Evolutionary conservation across 1,140 invertebrate genomes (phyloP).

Genomic region (Coelopa frigida): DNA sequence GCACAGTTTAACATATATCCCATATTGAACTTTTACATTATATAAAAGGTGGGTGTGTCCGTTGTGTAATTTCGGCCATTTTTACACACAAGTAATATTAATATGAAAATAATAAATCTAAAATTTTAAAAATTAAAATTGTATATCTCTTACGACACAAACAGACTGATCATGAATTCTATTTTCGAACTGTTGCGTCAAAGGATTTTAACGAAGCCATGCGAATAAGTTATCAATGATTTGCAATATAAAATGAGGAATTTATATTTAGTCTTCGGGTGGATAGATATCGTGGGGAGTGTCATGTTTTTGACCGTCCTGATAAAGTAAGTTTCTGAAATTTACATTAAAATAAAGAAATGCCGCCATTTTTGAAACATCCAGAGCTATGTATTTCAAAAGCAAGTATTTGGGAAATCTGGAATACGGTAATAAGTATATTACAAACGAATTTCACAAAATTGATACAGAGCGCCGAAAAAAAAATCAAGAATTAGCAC

Average conservation of each 20-base stretch:
- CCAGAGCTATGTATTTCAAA: conserved; percentile 64
- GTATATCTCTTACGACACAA: too few relatives aligned
- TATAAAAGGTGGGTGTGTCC: too few relatives aligned
- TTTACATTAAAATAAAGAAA: neutral
- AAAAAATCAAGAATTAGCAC: conserved; percentile 54
- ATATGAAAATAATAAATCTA: too few relatives aligned
- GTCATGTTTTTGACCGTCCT: conserved; percentile 21
- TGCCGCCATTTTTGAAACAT: conserved; percentile 17
- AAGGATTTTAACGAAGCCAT: conserved; percentile 47
- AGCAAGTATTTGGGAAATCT: conserved; percentile 62
- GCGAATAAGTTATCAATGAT: conserved; percentile 50
- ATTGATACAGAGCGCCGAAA: conserved; percentile 60
- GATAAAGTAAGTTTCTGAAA: conserved; percentile 20
- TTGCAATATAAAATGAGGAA: conserved; percentile 47
- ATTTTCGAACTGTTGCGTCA: conserved; percentile 53
- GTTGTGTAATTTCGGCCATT: too few relatives aligned
- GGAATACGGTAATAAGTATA: conserved; percentile 67
- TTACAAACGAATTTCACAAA: conserved; percentile 59
- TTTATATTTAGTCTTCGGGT: conserved; percentile 34
- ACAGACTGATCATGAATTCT: conserved; percentile 59
- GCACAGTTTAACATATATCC: too few relatives aligned
- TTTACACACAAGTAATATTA: too few relatives aligned
- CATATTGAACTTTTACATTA: too few relatives aligned
- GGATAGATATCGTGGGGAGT: conserved; percentile 15
- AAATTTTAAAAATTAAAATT: too few relatives aligned